These are phyloP conservation scores for Saccopteryx leptura DNA, from an alignment of 2,113 vertebrate species.

Conservation along the genomic window DNA sequence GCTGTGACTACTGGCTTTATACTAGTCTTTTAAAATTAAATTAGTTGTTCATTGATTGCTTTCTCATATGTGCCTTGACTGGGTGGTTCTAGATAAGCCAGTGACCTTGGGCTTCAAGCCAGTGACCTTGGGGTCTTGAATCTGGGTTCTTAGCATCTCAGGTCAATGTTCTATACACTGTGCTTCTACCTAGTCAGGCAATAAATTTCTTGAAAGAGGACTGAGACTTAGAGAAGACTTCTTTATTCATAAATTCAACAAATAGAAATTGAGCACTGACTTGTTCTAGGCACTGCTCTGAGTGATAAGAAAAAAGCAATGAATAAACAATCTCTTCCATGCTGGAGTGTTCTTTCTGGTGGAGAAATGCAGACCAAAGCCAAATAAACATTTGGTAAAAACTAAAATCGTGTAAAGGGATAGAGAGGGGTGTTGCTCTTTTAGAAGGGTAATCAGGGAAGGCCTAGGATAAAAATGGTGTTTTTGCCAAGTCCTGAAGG, in stretches of 20 bases:
- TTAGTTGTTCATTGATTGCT: too few relatives aligned
- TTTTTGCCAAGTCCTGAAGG: not conserved
- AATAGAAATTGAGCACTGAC: not conserved
- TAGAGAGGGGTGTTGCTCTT: not conserved
- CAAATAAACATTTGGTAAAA: not conserved
- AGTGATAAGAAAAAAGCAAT: not conserved
- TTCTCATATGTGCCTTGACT: too few relatives aligned
- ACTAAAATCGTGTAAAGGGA: not conserved
- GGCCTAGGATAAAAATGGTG: not conserved
- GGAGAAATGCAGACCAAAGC: not conserved
- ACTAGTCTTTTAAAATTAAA: too few relatives aligned
- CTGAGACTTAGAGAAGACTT: not conserved
- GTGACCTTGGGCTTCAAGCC: too few relatives aligned
- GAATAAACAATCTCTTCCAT: not conserved
- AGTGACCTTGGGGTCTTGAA: too few relatives aligned
- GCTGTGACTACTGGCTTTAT: too few relatives aligned
- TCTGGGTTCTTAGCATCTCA: too few relatives aligned
- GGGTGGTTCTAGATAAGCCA: too few relatives aligned
- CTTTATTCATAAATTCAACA: not conserved
- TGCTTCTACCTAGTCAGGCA: too few relatives aligned
- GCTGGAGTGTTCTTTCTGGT: not conserved
- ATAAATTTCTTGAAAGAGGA: slow-evolving; percentile 6
- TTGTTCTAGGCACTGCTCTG: not conserved
- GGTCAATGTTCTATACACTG: too few relatives aligned
- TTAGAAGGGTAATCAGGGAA: not conserved